phyloP scores from a whole-genome alignment of 1,140 invertebrate genomes.

The Nebria ingens region DNA sequence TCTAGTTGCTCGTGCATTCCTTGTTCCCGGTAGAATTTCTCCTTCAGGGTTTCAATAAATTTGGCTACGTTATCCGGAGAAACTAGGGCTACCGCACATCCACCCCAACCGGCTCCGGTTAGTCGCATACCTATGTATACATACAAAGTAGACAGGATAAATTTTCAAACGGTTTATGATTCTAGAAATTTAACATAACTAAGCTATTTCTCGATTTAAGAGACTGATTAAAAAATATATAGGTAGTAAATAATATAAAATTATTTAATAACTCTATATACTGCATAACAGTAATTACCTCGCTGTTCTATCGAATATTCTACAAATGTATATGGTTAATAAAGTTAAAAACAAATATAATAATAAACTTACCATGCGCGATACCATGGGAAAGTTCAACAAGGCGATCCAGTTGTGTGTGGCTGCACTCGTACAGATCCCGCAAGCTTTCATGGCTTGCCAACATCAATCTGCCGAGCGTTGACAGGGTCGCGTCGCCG shows the following conservation, averaged over 20 bases:
- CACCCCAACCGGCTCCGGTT: constrained; percentile 96
- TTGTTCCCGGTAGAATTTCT: constrained; percentile 53
- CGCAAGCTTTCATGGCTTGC: constrained; percentile 78
- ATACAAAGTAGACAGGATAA: too few relatives aligned
- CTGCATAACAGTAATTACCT: too few relatives aligned
- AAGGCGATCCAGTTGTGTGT: constrained; percentile 74
- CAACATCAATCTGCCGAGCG: constrained; percentile 77
- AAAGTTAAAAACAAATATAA: too few relatives aligned
- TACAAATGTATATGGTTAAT: too few relatives aligned
- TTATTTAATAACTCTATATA: too few relatives aligned
- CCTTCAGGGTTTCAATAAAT: constrained; percentile 61
- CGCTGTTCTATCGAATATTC: too few relatives aligned
- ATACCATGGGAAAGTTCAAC: constrained; percentile 63
- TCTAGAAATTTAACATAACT: too few relatives aligned
- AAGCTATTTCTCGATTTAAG: too few relatives aligned
- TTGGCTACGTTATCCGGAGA: constrained; percentile 49
- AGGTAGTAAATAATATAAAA: too few relatives aligned
- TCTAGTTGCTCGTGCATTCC: constrained; percentile 35
- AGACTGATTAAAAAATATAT: too few relatives aligned
- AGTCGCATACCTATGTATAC: constrained; percentile 55
- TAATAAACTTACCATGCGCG: constrained; percentile 58
- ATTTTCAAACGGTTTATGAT: too few relatives aligned
- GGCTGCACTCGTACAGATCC: constrained; percentile 88
- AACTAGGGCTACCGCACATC: constrained; percentile 82
- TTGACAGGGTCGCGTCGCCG: constrained; percentile 38